Base-by-base conservation (phyloP, 2,888 invertebrate species). In the Leptinotarsa peninsularis region DNA sequence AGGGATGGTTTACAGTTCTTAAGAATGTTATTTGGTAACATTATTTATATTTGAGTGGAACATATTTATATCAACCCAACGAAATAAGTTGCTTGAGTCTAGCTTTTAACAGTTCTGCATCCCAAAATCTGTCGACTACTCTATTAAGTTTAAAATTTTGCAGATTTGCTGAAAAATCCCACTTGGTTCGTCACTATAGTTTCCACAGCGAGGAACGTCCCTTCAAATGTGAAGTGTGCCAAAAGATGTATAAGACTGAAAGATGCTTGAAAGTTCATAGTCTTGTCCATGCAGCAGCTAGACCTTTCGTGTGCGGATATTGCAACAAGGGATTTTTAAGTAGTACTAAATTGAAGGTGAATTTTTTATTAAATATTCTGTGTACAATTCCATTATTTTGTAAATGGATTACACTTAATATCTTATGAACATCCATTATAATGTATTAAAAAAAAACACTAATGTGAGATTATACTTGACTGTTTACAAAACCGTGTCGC, bases 281-380 rank as follows among this genome's bases (percentile, higher is more conserved):
- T 78, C 85, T 90, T 80, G 90, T 91, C 3, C 91, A 91, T 82
- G 86, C 90, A 2, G 89, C 89, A 75, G 89, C 89, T 74, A 86
- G 91, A 43, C 91, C 91, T 0, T 91, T 90, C 78, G 89, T 90
- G 1, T 91, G 91, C 81, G 88, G 86, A 17, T 89, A 90, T 72
- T 91, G 91, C 83, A 89, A 88, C 73, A 91, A 91, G 83, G 90
- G 91, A n/a, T 91, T 91, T 80, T 88, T 81, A 79, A 93, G 81
- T 90, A 92, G 86, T 88, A 92, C 80, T 88, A 92, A 78, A 88
- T 90, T 78, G 87, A 91, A 67, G 89, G 87, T 87, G 82, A 79
- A 63, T 60, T 13, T 21, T 23, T 14, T 58, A n/a, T 67, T n/a
- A 1, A 23, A 27, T 21, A 14, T 18, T 60, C 17, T 60, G 4